phyloP scores from a whole-genome alignment of 2,888 invertebrate species.

The Drosophila heteroneura region DNA sequence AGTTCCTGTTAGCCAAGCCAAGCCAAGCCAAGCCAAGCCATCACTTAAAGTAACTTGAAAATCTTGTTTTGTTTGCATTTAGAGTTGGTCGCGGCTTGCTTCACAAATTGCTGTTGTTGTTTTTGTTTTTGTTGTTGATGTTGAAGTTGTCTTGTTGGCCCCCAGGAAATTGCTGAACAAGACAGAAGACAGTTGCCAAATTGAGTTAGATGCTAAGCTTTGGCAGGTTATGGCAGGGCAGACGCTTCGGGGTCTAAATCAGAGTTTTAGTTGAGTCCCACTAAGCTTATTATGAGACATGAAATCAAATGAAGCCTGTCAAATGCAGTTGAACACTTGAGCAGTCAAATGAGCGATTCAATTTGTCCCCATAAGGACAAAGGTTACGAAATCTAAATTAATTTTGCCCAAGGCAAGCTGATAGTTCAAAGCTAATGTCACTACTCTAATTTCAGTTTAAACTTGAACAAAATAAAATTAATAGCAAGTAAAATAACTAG shows the following conservation, averaged over 20 bases:
- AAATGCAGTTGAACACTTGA: constrained; percentile 68
- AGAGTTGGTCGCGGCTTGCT: constrained; percentile 50
- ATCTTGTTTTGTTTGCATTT: constrained; percentile 65
- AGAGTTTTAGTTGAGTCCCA: constrained; percentile 42
- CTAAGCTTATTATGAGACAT: constrained; percentile 73
- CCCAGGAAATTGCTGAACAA: constrained; percentile 56
- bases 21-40: background rate
- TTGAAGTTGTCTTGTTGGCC: constrained; percentile 36
- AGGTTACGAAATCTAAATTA: background rate
- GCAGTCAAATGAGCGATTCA: constrained; percentile 51
- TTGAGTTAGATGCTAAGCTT: constrained; percentile 74
- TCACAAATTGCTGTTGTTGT: constrained; percentile 41
- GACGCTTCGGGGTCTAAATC: constrained; percentile 35
- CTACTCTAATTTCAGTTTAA: background rate
- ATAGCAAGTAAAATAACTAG: background rate
- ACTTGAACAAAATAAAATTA: background rate
- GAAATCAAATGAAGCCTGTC: constrained; percentile 78
- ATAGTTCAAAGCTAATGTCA: background rate
- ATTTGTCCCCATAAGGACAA: constrained; percentile 37
- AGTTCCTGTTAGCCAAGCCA: background rate
- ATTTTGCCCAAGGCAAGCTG: background rate
- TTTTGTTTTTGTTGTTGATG: constrained; percentile 19
- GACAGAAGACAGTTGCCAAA: constrained; percentile 74
- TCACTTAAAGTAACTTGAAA: constrained; percentile 38
- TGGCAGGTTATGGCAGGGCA: constrained; percentile 41